Evolutionary conservation across 2,113 vertebrate genomes (phyloP).

Genomic region (Hipposideros armiger): DNA sequence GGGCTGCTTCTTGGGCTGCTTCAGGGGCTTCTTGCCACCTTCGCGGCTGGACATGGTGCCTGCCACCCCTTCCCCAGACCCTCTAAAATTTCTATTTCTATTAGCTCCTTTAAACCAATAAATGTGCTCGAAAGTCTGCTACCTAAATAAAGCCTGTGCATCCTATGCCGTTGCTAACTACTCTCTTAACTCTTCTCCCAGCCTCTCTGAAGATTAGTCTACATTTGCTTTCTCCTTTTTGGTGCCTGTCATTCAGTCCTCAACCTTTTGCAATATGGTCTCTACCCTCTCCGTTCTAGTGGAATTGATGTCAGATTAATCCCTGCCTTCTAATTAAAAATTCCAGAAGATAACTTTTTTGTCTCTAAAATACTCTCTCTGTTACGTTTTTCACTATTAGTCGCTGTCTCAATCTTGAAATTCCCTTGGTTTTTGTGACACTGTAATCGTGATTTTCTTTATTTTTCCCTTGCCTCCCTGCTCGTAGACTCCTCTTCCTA

Average conservation of each 20-base stretch:
- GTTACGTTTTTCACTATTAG: neutral
- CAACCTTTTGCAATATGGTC: neutral
- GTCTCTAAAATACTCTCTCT: neutral
- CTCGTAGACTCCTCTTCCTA: neutral
- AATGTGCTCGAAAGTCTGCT: neutral
- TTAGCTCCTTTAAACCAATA: neutral
- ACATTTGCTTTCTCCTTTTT: neutral
- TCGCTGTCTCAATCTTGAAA: neutral
- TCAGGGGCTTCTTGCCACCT: too few species aligned
- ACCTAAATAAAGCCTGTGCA: neutral
- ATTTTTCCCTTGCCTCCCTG: neutral
- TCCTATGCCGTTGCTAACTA: fast-evolving
- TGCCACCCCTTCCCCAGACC: too few species aligned
- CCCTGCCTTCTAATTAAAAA: neutral
- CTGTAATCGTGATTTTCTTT: neutral
- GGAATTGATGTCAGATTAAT: neutral
- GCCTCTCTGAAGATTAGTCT: neutral
- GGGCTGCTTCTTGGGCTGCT: too few species aligned
- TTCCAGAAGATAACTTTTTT: neutral
- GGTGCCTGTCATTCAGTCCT: neutral
- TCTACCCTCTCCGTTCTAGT: neutral
- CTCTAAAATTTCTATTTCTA: neutral
- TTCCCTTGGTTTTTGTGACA: neutral
- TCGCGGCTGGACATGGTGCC: too few species aligned
- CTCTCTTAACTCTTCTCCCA: too few species aligned